Base-by-base conservation (phyloP, 2,888 invertebrate species). In the Tanytarsus gracilentus region DNA sequence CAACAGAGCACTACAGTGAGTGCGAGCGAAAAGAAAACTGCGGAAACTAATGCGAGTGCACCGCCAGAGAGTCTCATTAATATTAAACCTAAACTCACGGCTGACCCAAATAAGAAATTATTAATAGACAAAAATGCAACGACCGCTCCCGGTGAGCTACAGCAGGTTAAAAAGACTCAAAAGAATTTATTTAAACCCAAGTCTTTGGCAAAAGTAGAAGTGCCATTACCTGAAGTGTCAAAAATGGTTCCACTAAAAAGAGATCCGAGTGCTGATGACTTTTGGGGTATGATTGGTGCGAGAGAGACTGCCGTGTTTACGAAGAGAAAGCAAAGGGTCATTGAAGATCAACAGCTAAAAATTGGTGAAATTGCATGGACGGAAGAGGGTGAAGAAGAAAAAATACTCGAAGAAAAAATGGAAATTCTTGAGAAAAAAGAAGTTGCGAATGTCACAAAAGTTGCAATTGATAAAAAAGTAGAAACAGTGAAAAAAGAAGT, bases 201-300 rank as follows among this genome's bases (percentile, higher is more conserved):
- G 16, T 2, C 51, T 16, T 30, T 14, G 23, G n/a, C 29, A 29
- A 62, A 39, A 51, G 56, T 16, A 14, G 33, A 49, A 30, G 55
- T 55, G 23, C 27, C 30, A n/a, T 53, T 39, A 14, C 61, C 55
- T n/a, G 4, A 21, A 7, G 30, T 25, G 3, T 9, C 27, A 1
- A 60, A 27, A 30, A 50, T 60, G 50, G 26, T 26, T 49, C 50
- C 60, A 3, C 16, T 60, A n/a, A 48, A 33, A 9, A 5, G 50
- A 36, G 50, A 60, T 23, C 23, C 30, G 2, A 72, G 71, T 59
- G 70, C 69, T 2, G 72, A 73, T 61, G 81, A 83, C 68, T 84
- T 84, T 72, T 84, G 84, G 84, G 77, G 78, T 25, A 77, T 77
- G 71, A 81, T 84, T 63, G 83, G 80, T 4, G 78, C 79, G 64